phyloP scores from a whole-genome alignment of 2,888 invertebrate genomes.

The Eugnorisma glareosa region DNA sequence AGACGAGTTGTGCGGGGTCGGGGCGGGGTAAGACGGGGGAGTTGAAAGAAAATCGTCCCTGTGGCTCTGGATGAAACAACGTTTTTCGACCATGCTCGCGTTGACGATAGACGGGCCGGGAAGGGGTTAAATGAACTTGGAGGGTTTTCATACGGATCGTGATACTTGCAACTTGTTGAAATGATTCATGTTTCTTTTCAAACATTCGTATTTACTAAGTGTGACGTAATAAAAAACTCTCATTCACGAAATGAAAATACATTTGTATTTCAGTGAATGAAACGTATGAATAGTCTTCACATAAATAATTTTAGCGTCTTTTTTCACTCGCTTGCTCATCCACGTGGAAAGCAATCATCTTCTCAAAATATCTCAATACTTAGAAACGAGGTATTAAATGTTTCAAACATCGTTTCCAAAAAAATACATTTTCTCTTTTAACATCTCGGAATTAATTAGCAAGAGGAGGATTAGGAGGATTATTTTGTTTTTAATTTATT shows the following conservation, averaged over 20 bases:
- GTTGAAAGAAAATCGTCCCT: too few species aligned
- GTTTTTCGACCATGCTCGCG: too few species aligned
- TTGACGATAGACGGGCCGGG: too few species aligned
- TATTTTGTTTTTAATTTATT: not conserved
- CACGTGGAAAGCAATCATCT: conserved; percentile 41
- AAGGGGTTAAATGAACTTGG: too few species aligned
- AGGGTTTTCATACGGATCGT: too few species aligned
- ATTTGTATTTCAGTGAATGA: conserved; percentile 25
- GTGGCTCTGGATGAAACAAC: too few species aligned
- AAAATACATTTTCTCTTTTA: not conserved
- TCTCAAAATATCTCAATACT: not conserved
- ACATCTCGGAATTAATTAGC: not conserved
- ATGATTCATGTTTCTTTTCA: conserved; percentile 4
- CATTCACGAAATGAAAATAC: conserved; percentile 37
- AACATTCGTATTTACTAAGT: not conserved
- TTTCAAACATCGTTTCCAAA: not conserved
- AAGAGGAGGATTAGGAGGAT: too few species aligned
- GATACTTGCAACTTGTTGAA: too few species aligned
- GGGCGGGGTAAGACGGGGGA: too few species aligned
- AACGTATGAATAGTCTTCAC: conserved; percentile 29
- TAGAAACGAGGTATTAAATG: conserved; percentile 2
- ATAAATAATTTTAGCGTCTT: conserved; percentile 38
- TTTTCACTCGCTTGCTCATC: conserved; percentile 29
- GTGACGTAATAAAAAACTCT: conserved; percentile 15
- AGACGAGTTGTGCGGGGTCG: too few species aligned